phyloP scores from a whole-genome alignment of 2,888 invertebrate species.

The Branchellion lobata region DNA sequence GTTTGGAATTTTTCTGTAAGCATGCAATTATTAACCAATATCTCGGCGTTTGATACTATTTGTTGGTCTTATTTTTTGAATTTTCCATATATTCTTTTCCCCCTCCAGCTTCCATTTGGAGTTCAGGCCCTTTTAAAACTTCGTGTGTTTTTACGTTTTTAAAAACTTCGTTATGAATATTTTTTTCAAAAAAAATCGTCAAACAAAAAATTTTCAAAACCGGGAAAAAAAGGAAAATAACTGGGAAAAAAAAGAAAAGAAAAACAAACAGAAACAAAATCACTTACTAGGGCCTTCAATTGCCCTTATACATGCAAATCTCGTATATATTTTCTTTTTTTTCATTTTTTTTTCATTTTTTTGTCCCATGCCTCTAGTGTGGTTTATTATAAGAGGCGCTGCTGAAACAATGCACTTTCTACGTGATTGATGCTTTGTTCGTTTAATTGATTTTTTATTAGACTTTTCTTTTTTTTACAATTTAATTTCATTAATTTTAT shows the following conservation, averaged over 20 bases:
- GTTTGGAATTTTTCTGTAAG: no score
- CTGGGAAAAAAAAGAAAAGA: not conserved
- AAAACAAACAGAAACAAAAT: not conserved
- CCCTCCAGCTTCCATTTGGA: no score
- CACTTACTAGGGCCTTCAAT: not conserved
- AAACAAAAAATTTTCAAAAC: no score
- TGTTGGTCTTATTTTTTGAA: no score
- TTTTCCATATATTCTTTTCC: no score
- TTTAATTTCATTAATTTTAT: not conserved
- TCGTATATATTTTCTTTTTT: constrained; percentile 6
- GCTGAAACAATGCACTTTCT: not conserved
- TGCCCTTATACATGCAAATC: constrained; percentile 16
- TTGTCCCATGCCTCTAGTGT: not conserved
- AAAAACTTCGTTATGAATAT: no score
- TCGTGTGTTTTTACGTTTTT: no score
- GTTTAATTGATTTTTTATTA: not conserved
- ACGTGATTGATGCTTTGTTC: not conserved
- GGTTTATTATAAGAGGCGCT: not conserved
- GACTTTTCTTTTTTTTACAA: not conserved
- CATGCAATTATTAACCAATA: no score
- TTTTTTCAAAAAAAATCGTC: no score
- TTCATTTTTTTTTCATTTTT: not conserved
- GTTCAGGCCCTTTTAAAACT: no score
- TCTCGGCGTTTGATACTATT: no score
- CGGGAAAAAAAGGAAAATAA: no score